Evolutionary conservation across 2,888 invertebrate genomes (phyloP).

Genomic region (Germaria angustata): DNA sequence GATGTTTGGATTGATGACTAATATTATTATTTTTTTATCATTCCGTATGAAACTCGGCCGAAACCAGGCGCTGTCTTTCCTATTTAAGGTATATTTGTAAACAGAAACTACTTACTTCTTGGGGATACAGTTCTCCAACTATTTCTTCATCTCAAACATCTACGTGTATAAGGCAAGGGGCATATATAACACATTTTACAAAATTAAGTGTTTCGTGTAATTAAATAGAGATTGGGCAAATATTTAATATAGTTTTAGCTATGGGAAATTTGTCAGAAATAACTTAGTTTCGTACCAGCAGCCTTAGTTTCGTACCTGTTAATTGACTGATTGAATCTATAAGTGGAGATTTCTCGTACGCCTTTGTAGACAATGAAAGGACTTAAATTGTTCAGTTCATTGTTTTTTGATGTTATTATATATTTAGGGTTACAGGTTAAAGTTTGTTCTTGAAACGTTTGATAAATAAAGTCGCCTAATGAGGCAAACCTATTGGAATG

Average conservation of each 20-base stretch:
- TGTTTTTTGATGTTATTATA: constrained; percentile 17
- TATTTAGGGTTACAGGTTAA: constrained; percentile 19
- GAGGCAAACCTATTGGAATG: not conserved
- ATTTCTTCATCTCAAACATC: constrained; percentile 50
- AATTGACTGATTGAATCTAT: constrained; percentile 22
- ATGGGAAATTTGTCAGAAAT: constrained; percentile 62
- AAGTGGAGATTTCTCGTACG: constrained; percentile 8
- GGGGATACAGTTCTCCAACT: not conserved
- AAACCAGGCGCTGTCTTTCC: not conserved
- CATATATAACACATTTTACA: constrained; percentile 28
- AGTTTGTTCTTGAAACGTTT: not conserved
- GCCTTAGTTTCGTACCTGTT: constrained; percentile 11
- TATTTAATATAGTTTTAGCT: not conserved
- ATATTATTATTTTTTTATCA: too few relatives aligned
- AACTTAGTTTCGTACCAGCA: constrained; percentile 5
- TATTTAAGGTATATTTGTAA: not conserved
- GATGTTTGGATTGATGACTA: too few relatives aligned
- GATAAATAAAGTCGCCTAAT: constrained; percentile 8
- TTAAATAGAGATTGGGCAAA: constrained; percentile 6
- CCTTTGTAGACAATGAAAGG: constrained; percentile 31
- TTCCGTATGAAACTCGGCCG: too few relatives aligned
- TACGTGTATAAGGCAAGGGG: too few relatives aligned
- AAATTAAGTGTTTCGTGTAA: constrained; percentile 31
- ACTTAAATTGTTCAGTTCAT: constrained; percentile 4
- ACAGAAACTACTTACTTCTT: constrained; percentile 17